Conservation (phyloP, 2,888 invertebrate genomes). For the Elmis aenea region DNA sequence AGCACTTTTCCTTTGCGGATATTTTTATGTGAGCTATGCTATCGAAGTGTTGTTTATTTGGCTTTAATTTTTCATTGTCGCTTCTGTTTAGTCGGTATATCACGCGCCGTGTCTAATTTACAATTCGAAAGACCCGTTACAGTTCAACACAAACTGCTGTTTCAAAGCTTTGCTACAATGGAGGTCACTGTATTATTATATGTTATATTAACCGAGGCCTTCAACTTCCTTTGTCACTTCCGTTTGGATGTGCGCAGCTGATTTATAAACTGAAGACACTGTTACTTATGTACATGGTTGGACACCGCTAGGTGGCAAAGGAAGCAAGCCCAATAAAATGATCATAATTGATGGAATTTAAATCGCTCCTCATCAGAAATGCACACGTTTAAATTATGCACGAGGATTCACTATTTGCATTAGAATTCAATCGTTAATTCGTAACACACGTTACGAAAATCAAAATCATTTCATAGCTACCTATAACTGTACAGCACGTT, state of each 20-base stretch:
- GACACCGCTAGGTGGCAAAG: constrained; percentile 15
- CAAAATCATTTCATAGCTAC: background rate
- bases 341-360: no score
- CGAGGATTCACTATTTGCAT: no score
- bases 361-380: no score
- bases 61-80: no score
- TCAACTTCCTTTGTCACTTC: constrained; percentile 20
- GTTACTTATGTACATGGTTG: constrained; percentile 13
- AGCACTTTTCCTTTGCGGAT: no score
- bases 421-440: no score
- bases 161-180: constrained; percentile 13
- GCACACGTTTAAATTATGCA: no score
- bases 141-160: constrained; percentile 11
- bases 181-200: constrained; percentile 14
- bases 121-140: constrained; percentile 16
- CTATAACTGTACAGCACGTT: constrained; percentile 7
- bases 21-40: no score
- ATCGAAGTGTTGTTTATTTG: no score
- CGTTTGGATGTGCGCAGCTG: constrained; percentile 9
- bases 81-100: no score
- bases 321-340: no score
- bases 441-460: no score
- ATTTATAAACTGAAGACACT: constrained; percentile 11
- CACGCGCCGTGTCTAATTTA: constrained; percentile 14
- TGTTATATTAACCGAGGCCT: constrained; percentile 12